Evolutionary conservation across 2,113 vertebrate genomes (phyloP).

Genomic region (Litocranius walleri): DNA sequence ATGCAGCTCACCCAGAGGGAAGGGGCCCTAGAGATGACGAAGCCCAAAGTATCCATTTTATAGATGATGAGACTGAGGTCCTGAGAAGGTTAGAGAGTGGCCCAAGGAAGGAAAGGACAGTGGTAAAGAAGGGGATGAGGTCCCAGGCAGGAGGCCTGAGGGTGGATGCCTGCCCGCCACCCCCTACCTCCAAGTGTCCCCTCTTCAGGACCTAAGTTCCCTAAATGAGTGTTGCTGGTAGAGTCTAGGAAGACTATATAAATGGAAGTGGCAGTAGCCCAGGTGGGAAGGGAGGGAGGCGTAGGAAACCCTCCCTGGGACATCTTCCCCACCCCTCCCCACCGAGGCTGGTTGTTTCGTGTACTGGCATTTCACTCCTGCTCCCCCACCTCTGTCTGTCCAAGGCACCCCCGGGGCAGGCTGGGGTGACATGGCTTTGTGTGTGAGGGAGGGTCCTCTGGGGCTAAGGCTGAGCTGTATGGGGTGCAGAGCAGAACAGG

Average conservation of each 20-base stretch:
- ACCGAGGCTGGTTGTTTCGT: neutral
- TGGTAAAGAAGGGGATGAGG: no score
- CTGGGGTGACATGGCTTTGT: neutral
- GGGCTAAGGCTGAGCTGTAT: neutral
- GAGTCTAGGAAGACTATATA: neutral
- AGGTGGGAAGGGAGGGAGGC: neutral
- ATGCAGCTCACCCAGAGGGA: neutral
- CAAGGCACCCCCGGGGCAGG: neutral
- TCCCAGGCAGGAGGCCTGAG: neutral
- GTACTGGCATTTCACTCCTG: neutral
- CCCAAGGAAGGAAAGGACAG: neutral
- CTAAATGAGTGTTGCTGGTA: neutral
- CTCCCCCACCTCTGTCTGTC: neutral
- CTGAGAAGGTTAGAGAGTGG: neutral
- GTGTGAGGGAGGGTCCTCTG: neutral
- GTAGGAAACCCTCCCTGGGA: neutral
- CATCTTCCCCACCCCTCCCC: neutral
- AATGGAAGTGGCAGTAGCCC: neutral
- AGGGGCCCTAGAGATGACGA: neutral
- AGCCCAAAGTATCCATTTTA: neutral
- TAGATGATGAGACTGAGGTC: neutral
- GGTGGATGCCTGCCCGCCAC: fast-evolving
- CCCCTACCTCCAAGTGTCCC: neutral
- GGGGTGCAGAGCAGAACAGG: no score
- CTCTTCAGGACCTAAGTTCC: neutral